Evolutionary conservation across 1,140 invertebrate species (phyloP), one percentile per base, ranked within the genome.

Genomic region (Ostrea denselamellosa): DNA sequence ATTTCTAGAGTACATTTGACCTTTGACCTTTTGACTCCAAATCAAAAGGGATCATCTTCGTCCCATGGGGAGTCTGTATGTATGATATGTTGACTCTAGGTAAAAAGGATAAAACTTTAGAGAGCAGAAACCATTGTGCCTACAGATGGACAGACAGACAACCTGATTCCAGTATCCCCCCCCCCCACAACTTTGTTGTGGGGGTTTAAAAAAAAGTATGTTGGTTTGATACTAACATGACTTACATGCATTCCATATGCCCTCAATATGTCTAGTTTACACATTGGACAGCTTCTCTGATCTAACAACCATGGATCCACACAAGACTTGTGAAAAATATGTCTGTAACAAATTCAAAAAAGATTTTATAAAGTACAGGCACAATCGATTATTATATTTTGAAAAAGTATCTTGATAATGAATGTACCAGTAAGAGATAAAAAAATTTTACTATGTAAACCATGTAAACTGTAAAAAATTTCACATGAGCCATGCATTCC

Each of bases 231-330:
- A 89, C 91, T 90, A 87, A 91, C 90, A 90, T 91, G 86, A 77
- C 68, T 77, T 71, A 93, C 92, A 89, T 93, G 94, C 91, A 97
- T 97, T 77, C 98, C 98, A 95, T 98, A 98, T 92, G 98, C 97
- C 94, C 98, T 97, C 19, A 99, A 96, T 92, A 99, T 98, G 94
- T 99, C 98, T 96, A 98, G 97, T 95, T 99, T 98, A 95, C 98
- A 99, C 97, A 99, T 98, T 19, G 98, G 98, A 95, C 98, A 98
- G 28, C 97, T 98, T 88, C 98, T 96, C 94, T 98, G 97, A 92
- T 98, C 97, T 90, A 99, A 95, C 51, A 99, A 95, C 98, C 98
- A 99, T 5, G 98, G 97, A 95, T 99, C 98, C 87, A 99, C 98
- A 95, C 98, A 99, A 87, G 96, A 96, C 95, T 98, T 98, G 95